These are phyloP conservation scores for Echiichthys vipera DNA, from an alignment of 2,797 vertebrate genomes.

Conservation along the genomic window DNA sequence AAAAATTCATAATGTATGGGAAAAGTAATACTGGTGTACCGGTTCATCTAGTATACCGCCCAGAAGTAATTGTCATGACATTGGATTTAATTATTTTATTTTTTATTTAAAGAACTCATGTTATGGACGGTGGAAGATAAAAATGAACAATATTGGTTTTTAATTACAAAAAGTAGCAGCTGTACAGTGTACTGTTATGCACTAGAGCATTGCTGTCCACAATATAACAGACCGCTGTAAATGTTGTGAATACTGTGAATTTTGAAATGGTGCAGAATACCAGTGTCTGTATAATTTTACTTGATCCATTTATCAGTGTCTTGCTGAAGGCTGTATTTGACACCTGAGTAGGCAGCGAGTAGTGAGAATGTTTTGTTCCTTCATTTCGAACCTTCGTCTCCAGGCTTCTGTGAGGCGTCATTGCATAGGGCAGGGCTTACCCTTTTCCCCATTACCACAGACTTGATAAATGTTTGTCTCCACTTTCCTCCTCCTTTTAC, in stretches of 20 bases:
- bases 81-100: too few species aligned
- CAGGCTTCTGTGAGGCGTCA: constrained; percentile 16
- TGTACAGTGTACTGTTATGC: too few species aligned
- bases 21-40: too few species aligned
- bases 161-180: too few species aligned
- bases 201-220: too few species aligned
- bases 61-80: too few species aligned
- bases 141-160: too few species aligned
- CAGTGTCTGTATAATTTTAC: constrained; percentile 18
- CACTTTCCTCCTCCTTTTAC: constrained; percentile 5
- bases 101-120: too few species aligned
- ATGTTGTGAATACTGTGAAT: too few species aligned
- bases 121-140: too few species aligned
- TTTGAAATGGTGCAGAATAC: neutral
- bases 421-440: neutral
- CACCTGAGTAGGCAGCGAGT: constrained; percentile 15
- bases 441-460: constrained; percentile 22
- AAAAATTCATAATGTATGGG: too few species aligned
- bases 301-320: neutral
- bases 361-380: constrained; percentile 23
- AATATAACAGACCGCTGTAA: neutral
- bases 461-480: constrained; percentile 16
- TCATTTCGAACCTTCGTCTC: neutral
- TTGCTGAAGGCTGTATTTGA: constrained; percentile 31
- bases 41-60: too few species aligned